Conservation (phyloP, 2,113 vertebrate species). For the Calyptommatus sinebrachiatus region DNA sequence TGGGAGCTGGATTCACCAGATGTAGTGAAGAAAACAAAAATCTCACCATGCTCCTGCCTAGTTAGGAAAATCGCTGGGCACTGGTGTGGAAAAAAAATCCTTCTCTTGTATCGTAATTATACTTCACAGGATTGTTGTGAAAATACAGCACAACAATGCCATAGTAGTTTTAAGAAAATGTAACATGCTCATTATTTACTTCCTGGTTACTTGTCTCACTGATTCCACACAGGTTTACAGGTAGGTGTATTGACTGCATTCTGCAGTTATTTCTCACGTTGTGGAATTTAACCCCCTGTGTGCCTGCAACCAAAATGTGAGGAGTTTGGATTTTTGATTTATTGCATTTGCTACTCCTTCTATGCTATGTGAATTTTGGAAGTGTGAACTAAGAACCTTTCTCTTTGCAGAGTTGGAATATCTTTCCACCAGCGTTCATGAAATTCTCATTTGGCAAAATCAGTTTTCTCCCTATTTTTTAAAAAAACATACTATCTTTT, state of each 20-base stretch:
- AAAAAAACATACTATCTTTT: slow-evolving; percentile 3
- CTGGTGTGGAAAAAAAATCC: background rate
- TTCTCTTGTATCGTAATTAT: no score
- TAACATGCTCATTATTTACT: no score
- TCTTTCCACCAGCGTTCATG: background rate
- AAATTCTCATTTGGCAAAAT: background rate
- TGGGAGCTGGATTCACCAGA: background rate
- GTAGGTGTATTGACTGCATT: no score
- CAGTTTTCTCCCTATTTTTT: background rate
- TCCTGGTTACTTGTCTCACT: no score
- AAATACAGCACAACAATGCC: background rate
- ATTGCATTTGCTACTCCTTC: no score
- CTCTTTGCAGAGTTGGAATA: background rate
- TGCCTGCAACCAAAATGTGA: background rate
- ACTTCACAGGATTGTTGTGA: background rate
- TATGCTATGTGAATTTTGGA: no score
- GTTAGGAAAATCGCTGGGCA: no score
- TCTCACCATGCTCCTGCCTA: background rate
- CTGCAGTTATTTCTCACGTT: no score
- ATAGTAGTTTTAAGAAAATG: background rate
- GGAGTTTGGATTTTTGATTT: background rate
- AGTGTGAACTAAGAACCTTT: no score
- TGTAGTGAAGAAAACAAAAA: background rate
- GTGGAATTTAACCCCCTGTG: no score
- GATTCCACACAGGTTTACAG: no score